phyloP scores from a whole-genome alignment of 1,140 invertebrate species.

The Ceratina japonica region DNA sequence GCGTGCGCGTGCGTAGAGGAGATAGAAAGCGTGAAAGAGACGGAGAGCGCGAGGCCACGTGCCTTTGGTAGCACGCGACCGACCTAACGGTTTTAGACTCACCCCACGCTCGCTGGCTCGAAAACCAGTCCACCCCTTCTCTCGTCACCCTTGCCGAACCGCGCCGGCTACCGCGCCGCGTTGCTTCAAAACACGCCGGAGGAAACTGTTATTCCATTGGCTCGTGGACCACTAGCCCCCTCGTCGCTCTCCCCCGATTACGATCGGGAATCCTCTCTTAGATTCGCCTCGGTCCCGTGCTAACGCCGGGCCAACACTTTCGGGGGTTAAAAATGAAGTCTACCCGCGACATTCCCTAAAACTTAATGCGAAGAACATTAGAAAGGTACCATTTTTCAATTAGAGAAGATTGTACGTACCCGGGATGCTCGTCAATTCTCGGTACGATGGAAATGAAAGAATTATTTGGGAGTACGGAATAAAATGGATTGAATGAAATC shows the following conservation, averaged over 20 bases:
- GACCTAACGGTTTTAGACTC: conserved; percentile 77
- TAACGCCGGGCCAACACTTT: conserved; percentile 56
- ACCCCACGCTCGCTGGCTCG: conserved; percentile 65
- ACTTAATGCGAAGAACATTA: too few species aligned
- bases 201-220: conserved; percentile 77
- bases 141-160: conserved; percentile 71
- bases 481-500: neutral
- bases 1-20: conserved; percentile 51
- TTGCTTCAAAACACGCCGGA: conserved; percentile 72
- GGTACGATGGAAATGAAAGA: neutral
- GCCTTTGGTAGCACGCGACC: conserved; percentile 77
- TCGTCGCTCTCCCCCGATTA: conserved; percentile 53
- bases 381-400: too few species aligned
- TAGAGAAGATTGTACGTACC: too few species aligned
- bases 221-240: conserved; percentile 60
- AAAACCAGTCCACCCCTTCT: conserved; percentile 78
- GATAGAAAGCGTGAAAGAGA: conserved; percentile 41
- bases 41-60: conserved; percentile 70
- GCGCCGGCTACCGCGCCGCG: conserved; percentile 33
- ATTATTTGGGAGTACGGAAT: neutral
- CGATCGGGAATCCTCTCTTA: conserved; percentile 32
- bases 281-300: conserved; percentile 25
- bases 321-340: neutral
- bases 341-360: too few species aligned
- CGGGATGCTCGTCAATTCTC: too few species aligned